Base-by-base conservation (phyloP, 2,797 vertebrate species). In the Cebuella pygmaea region DNA sequence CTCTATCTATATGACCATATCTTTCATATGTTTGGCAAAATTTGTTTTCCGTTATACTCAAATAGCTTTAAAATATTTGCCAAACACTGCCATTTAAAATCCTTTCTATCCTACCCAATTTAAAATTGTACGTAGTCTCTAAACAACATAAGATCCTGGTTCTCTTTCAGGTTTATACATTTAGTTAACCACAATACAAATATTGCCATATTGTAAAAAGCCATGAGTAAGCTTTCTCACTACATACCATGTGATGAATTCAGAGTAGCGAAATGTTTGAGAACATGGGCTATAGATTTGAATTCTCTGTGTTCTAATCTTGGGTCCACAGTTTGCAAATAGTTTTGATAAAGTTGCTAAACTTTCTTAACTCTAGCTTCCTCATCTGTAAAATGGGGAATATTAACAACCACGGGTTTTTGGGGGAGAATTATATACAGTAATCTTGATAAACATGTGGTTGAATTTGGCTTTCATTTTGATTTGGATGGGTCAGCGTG, bases 11-110 rank as follows among this genome's bases (percentile, higher is more conserved):
- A 88, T 79, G 72, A 92, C 0, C 9, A 52, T 55, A 20, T 33
- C 17, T 85, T 95, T 52, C 26, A 78, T 79, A 27, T 44, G 50
- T 12, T 52, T 57, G 80, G 82, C 6, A 93, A 59, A 72, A 72
- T 82, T 92, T 27, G 26, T 85, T 94, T 93, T 95, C 11, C 0
- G 7, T 88, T 81, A 7, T n/a, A 57, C 30, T 92, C 33, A 89
- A 75, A 82, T 74, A 80, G 19, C 48, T 89, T 90, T 7, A 90
- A 93, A 92, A 88, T 80, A 83, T 41, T 78, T 92, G 44, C 55
- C 30, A 61, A 70, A 83, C 41, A 20, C 13, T 91, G 41, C 82
- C 13, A 79, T 85, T 82, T 67, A 24, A 97, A 88, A 78, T 67
- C 74, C 20, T 80, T 79, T 12, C 2, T 39, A 13, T 86, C 27